Evolutionary conservation across 2,113 vertebrate genomes (phyloP), one percentile per base, ranked within the genome.

Genomic region (Mellivora capensis): DNA sequence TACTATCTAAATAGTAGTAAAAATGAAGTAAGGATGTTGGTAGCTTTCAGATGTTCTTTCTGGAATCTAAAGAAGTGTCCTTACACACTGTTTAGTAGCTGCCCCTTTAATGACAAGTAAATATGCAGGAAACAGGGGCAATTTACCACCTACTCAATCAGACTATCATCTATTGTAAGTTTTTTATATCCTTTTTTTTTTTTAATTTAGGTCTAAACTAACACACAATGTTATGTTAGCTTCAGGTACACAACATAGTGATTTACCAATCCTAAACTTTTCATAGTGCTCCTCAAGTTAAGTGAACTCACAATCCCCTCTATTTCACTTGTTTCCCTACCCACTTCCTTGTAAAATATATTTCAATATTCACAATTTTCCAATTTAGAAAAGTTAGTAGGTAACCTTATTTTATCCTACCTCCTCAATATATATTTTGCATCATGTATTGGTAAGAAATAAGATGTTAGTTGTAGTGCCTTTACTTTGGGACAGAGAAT

Each of bases 401-500:
- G 21, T 79, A 84, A 23, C 0, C n/a, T 86, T 76, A n/a, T 1
- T 18, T 42, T 42, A 10, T 10, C 18, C 18, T 59, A 14, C 31
- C 0, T 21, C 7, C 4, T 31, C 44, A 91, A 13, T 18, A 21
- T 71, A 39, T 69, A 71, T 76, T 87, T 93, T 81, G 13, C 52
- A 79, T 31, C 2, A 3, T 61, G 25, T 82, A 80, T 61, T 90
- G 31, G 18, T 21, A 94, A 74, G 42, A 91, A 57, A 37, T 90
- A 31, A 17, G 12, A 11, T 82, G 34, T 57, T 29, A 42, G 5
- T 64, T 84, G 3, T 17, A n/a, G 11, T 82, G 6, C 31, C 29
- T 90, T 98, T 91, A 47, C 64, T 91, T 96, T 90, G 62, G 9
- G 20, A 77, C 18, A 92, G 5, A 90, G 25, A 88, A 39, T 72